phyloP scores from a whole-genome alignment of 2,113 vertebrate genomes.

The Sylvicapra grimmia region DNA sequence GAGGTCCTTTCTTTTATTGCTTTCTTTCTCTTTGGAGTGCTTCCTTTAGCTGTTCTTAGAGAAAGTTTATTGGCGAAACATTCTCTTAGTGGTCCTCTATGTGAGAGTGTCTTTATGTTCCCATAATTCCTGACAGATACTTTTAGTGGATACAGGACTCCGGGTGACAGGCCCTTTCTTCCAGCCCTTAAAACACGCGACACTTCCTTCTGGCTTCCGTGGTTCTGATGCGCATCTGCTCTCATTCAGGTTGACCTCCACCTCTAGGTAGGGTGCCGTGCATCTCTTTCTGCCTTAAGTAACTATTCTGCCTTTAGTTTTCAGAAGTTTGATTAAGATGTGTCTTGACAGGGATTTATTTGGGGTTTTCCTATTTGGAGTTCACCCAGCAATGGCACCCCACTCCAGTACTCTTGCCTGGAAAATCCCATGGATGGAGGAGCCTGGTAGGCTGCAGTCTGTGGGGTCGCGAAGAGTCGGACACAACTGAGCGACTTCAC shows the following conservation, averaged over 20 bases:
- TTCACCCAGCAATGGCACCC: background rate
- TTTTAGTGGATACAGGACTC: background rate
- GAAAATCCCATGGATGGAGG: too few relatives aligned
- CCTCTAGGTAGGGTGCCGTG: background rate
- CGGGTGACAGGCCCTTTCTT: background rate
- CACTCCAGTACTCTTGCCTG: too few relatives aligned
- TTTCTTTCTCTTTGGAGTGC: background rate
- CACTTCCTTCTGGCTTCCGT: background rate
- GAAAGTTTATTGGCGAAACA: background rate
- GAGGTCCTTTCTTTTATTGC: background rate
- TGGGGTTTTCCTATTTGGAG: background rate
- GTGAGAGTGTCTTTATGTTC: background rate
- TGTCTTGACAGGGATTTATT: background rate
- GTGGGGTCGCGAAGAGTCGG: fast-evolving
- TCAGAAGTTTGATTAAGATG: background rate
- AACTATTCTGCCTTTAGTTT: background rate
- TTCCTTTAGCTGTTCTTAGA: background rate
- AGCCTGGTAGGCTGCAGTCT: too few relatives aligned
- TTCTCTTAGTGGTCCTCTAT: background rate
- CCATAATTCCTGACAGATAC: background rate
- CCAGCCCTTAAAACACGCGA: background rate
- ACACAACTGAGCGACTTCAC: too few relatives aligned
- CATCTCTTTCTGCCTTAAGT: background rate
- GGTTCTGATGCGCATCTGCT: background rate
- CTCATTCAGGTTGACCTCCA: background rate